phyloP scores from a whole-genome alignment of 2,797 vertebrate species.

The Eutrigla gurnardus region DNA sequence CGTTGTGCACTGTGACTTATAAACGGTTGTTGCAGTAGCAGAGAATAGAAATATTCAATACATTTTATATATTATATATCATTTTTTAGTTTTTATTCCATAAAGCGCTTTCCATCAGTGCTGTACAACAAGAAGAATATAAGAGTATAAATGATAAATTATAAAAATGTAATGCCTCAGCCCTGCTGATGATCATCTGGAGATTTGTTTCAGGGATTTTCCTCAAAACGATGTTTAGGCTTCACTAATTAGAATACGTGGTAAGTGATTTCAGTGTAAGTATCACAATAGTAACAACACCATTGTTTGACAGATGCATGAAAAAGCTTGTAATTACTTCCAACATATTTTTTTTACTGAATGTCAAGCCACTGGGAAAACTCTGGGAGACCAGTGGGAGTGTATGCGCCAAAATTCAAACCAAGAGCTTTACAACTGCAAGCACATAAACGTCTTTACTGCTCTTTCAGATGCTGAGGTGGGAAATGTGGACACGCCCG shows the following conservation, averaged over 20 bases:
- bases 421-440: slow-evolving; percentile 23
- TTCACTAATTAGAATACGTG: slow-evolving; percentile 38
- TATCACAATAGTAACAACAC: slow-evolving; percentile 39
- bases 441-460: slow-evolving; percentile 3
- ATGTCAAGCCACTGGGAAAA: slow-evolving; percentile 56
- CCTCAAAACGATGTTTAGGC: slow-evolving; percentile 15
- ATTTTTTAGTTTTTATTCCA: too few relatives aligned
- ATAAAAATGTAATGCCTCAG: background rate
- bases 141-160: too few relatives aligned
- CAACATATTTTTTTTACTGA: slow-evolving; percentile 32
- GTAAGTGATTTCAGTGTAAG: slow-evolving; percentile 28
- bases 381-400: background rate
- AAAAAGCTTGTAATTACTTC: slow-evolving; percentile 44
- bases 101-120: too few relatives aligned
- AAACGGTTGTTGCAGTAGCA: background rate
- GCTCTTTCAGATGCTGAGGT: slow-evolving; percentile 82
- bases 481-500: slow-evolving; percentile 80
- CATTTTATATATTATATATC: too few relatives aligned
- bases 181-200: slow-evolving; percentile 23
- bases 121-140: too few relatives aligned
- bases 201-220: slow-evolving; percentile 17
- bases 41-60: too few relatives aligned
- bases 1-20: background rate
- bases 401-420: slow-evolving; percentile 36
- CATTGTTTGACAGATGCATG: slow-evolving; percentile 44